Evolutionary conservation across 2,113 vertebrate species (phyloP), one percentile per base, ranked within the genome.

Genomic region (Calonectris borealis): DNA sequence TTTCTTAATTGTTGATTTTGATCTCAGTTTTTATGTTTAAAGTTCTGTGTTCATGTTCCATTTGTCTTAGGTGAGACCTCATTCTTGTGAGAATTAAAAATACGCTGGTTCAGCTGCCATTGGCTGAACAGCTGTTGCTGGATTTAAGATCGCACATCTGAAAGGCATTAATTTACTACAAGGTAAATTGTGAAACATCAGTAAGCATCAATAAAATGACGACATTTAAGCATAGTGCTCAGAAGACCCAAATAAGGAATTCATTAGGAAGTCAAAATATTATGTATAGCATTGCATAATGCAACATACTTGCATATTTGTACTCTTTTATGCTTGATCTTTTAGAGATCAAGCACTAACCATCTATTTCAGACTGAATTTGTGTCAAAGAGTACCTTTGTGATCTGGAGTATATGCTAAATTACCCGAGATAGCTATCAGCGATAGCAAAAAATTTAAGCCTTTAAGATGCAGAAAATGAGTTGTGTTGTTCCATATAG

Each of bases 361-460:
- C 49, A 29, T 71, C 78, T 65, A 38, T 88, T 96, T 96, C 89
- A 91, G 44, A 25, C 27, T 61, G 54, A 86, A 88, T 95, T 94
- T 91, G 68, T 92, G 86, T 78, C 88, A 91, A 26, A 65, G 73
- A 40, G 44, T 65, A 69, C 27, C 52, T 79, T 32, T 64, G 44
- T 80, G 89, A 81, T 81, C 36, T 60, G 78, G 70, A 82, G 58
- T 32, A 65, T 51, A 21, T 69, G 68, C 49, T 70, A 65, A 72
- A 88, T 65, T 93, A 90, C 27, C 11, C 46, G 69, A 32, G 52
- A 64, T 62, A 71, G 40, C 22, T 68, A 29, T 48, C 44, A 72
- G 16, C 2, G 2, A 46, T 9, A 57, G 60, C n/a, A 84, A 78
- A 92, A 86, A 40, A 14, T 6, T 29, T 42, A 38, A 93, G 52